phyloP scores from a whole-genome alignment of 2,797 vertebrate species.

The Saguinus oedipus region DNA sequence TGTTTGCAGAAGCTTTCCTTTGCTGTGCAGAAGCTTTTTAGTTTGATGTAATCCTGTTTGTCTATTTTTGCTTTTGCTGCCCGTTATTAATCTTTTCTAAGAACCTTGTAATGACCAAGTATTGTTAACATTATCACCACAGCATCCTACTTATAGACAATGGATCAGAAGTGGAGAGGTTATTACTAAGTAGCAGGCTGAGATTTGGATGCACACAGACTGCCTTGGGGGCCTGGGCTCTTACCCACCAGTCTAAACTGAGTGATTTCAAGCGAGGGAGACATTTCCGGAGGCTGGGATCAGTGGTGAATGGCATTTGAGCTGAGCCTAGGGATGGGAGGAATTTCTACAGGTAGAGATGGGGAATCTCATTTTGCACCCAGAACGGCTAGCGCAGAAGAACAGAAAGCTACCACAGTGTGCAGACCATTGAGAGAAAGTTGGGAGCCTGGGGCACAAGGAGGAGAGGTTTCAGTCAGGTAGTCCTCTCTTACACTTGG shows the following conservation, averaged over 20 bases:
- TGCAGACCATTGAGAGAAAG: background rate
- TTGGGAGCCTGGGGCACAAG: rapidly evolving
- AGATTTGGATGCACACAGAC: background rate
- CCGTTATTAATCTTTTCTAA: background rate
- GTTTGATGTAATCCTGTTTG: background rate
- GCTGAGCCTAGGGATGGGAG: background rate
- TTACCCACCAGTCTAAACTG: background rate
- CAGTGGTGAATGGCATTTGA: background rate
- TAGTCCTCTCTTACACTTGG: background rate
- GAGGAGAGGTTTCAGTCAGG: background rate
- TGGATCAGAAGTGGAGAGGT: background rate
- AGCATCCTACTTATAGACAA: background rate
- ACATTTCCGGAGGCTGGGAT: background rate
- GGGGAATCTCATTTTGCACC: background rate
- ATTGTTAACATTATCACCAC: background rate
- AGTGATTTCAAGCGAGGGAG: background rate
- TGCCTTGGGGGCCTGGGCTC: background rate
- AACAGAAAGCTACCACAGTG: background rate
- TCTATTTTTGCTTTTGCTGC: background rate
- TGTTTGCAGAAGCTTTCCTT: background rate
- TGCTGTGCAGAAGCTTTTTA: background rate
- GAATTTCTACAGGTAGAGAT: background rate
- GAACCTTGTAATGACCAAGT: background rate
- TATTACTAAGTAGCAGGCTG: background rate
- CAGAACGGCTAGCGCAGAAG: background rate